Base-by-base conservation (phyloP, 2,797 vertebrate genomes). In the Aulostomus chinensis region DNA sequence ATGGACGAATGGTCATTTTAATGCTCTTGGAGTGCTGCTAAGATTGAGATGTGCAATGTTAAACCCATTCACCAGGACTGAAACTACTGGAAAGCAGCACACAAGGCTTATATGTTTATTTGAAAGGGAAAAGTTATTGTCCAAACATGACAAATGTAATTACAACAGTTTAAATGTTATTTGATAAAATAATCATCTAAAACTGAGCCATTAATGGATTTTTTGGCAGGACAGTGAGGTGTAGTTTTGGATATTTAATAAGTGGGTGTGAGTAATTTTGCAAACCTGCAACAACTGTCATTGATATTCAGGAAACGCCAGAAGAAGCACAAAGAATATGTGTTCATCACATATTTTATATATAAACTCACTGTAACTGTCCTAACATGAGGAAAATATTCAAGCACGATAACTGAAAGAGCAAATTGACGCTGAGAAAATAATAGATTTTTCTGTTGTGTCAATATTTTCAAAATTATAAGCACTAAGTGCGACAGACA, bases 381-480 rank as follows among this genome's bases (percentile, higher is more conserved):
- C 56, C 35, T 35, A 40, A 51, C 43, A 47, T 10, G 2, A 7
- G 36, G 36, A 14, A 57, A 67, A 58, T 38, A 50, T 58, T 59
- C 30, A 24, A 43, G 34, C 51, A 47, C 8, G 39, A 9, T 69
- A 68, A 62, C 46, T 46, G 55, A 68, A 31, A 33, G 58, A 81
- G 54, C 65, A 68, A 83, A 85, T 58, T 76, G 78, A 71, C 55
- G 70, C 35, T 54, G 25, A 73, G 74, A 71, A 61, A 58, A 54
- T 66, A 61, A 76, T 53, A 32, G 34, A 63, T 74, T 78, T 76
- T 58, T 69, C 55, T 56, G 28, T 46, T 79, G 64, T 64, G 59
- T 77, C 63, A 81, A 85, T 79, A 83, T 86, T 88, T 80, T 22
- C 40, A 38, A 52, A 82, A 76, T 83, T 78, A 77, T 14, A 16